Evolutionary conservation across 2,888 invertebrate species (phyloP).

Genomic region (Oscheius sp.): DNA sequence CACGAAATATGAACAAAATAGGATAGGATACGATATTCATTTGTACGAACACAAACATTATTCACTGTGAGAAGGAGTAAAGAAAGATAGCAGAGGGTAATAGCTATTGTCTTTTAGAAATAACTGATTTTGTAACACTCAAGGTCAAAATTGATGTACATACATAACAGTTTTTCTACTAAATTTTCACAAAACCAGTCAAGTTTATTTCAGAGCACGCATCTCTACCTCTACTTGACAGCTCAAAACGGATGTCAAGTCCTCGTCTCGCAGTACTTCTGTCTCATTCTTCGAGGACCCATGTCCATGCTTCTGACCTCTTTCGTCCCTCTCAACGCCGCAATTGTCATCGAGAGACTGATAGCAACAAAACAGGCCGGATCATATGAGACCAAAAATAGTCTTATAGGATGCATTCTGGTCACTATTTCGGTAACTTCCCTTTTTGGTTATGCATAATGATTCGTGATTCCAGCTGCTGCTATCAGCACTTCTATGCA

Average conservation of each 20-base stretch:
- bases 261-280: slow-evolving; percentile 5
- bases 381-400: slow-evolving; percentile 1
- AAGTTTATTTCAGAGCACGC: background rate
- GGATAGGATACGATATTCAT: too few species aligned
- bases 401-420: background rate
- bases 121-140: too few species aligned
- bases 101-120: too few species aligned
- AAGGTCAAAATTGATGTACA: too few species aligned
- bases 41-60: too few species aligned
- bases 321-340: slow-evolving; percentile 21
- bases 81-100: too few species aligned
- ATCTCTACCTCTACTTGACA: slow-evolving; percentile 9
- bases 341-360: slow-evolving; percentile 6
- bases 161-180: too few species aligned
- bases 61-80: too few species aligned
- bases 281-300: slow-evolving; percentile 8
- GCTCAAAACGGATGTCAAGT: slow-evolving; percentile 6
- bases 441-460: background rate
- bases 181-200: too few species aligned
- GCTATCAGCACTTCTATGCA: background rate
- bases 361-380: background rate
- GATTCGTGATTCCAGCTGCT: background rate
- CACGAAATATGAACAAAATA: too few species aligned
- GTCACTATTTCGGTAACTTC: background rate
- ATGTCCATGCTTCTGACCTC: background rate